Conservation (phyloP, 2,888 invertebrate species). For the Drosophila suboccidentalis region DNA sequence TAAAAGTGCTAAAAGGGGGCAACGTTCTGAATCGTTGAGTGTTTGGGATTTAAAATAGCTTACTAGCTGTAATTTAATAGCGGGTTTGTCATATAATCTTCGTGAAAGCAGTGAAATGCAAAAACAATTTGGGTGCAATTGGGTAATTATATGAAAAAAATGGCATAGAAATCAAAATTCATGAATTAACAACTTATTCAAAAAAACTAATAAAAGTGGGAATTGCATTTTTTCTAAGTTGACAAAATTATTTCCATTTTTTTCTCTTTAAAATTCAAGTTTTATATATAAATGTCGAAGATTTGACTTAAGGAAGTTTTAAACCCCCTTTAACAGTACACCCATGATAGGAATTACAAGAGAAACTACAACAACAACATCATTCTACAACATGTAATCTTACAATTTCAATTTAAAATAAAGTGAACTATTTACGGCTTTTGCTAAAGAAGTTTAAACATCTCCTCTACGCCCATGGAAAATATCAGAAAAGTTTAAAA, state of each 20-base stretch:
- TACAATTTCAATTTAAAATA: no score
- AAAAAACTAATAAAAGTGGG: no score
- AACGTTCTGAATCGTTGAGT: conserved; percentile 23
- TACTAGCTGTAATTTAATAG: conserved; percentile 48
- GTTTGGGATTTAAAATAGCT: conserved; percentile 39
- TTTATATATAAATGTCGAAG: no score
- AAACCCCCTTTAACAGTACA: background rate
- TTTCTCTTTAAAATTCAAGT: no score
- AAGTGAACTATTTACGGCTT: background rate
- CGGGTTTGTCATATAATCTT: conserved; percentile 48
- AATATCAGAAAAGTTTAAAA: background rate
- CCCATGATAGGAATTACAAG: background rate
- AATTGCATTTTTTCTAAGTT: no score
- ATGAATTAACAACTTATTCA: no score
- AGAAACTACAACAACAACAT: no score
- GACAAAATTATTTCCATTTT: no score
- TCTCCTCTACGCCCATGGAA: background rate
- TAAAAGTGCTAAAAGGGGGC: background rate
- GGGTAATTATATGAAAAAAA: conserved; percentile 35
- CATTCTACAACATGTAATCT: no score
- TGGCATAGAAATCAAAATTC: conserved; percentile 1
- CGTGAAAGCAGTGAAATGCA: background rate
- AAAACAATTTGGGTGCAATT: conserved; percentile 1
- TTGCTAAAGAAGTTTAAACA: background rate
- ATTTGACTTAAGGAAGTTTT: background rate